Conservation (phyloP, 2,888 invertebrate genomes). For the Drosophila neotestacea region DNA sequence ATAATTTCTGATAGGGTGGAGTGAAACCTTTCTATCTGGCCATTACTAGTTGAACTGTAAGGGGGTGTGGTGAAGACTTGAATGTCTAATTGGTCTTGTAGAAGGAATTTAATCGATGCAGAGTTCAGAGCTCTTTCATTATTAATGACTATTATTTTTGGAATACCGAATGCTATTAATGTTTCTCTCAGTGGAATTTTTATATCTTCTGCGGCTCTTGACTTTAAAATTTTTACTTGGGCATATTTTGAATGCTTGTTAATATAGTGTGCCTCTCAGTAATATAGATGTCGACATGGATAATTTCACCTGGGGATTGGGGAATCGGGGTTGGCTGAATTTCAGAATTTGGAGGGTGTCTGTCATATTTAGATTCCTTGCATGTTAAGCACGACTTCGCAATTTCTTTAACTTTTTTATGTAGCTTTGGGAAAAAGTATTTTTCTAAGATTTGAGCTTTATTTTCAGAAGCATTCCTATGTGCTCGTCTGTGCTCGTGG, state of each 20-base stretch:
- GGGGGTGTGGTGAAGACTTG: not conserved
- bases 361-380: constrained; percentile 2
- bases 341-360: not conserved
- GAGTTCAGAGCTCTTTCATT: not conserved
- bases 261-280: not conserved
- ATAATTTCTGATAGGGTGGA: not conserved
- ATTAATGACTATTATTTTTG: not conserved
- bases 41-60: not conserved
- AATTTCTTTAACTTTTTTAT: not conserved
- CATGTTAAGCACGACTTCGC: constrained; percentile 1
- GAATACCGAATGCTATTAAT: not conserved
- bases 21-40: not conserved
- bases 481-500: not conserved
- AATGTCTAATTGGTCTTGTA: not conserved
- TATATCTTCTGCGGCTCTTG: not conserved
- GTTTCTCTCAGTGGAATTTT: not conserved
- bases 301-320: not conserved
- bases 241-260: not conserved
- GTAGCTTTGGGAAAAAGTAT: not conserved
- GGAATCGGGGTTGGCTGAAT: constrained; percentile 3
- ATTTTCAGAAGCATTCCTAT: not conserved
- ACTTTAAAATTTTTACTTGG: not conserved
- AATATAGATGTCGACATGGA: not conserved
- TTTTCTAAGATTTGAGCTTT: not conserved
- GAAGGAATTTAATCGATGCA: not conserved